Percentiles rank a stretch among this genome's conserved stretches.
Evolutionary conservation across 2,888 invertebrate species (phyloP).

Genomic region (Hypomecis punctinalis): DNA sequence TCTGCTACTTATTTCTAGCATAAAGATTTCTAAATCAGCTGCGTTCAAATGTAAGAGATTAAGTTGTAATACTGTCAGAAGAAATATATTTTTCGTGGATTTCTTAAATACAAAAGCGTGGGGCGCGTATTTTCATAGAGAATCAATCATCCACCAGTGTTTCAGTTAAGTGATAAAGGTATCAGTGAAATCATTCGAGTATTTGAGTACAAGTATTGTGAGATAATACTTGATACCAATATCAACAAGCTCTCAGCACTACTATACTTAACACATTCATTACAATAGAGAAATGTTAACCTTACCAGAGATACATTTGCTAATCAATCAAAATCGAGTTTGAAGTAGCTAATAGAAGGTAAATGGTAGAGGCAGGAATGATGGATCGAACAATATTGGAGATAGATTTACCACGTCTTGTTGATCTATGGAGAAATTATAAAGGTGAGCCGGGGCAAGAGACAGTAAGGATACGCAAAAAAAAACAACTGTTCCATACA

Average conservation of each 20-base stretch:
- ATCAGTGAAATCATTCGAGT: not conserved
- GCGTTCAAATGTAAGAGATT: no score
- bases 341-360: constrained; percentile 23
- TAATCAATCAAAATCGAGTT: constrained; percentile 23
- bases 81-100: no score
- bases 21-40: no score
- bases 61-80: no score
- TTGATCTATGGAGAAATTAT: not conserved
- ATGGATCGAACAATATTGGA: constrained; percentile 14
- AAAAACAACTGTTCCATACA: no score
- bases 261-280: constrained; percentile 13
- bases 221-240: no score
- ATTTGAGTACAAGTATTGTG: not conserved
- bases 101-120: no score
- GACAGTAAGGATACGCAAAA: not conserved
- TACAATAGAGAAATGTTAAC: constrained; percentile 23
- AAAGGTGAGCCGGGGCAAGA: not conserved
- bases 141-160: no score
- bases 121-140: no score
- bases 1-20: no score
- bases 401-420: not conserved
- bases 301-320: constrained; percentile 12
- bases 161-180: no score
- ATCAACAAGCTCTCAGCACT: not conserved
- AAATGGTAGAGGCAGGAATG: constrained; percentile 10